Evolutionary conservation across 2,797 vertebrate species (phyloP).

Genomic region (Cuniculus paca): DNA sequence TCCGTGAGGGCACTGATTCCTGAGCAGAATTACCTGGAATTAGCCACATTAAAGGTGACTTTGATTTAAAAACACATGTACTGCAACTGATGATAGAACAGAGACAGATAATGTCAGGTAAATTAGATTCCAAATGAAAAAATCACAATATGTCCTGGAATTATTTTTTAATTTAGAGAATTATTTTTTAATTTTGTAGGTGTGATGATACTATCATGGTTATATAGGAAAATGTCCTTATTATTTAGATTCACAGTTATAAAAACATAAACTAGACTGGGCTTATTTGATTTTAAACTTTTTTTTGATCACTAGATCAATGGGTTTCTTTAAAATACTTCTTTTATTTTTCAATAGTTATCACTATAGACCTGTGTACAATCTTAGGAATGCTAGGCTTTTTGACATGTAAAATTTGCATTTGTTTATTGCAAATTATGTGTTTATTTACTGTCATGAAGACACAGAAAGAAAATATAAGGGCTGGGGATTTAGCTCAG

Average conservation of each 20-base stretch:
- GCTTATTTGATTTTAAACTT: conserved; percentile 18
- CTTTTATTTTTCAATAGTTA: conserved; percentile 15
- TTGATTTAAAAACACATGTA: not conserved
- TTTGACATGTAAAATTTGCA: not conserved
- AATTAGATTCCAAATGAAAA: conserved; percentile 37
- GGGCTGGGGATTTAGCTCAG: too few species aligned
- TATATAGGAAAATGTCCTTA: conserved; percentile 10
- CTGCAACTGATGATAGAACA: not conserved
- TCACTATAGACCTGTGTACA: not conserved
- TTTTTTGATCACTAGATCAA: conserved; percentile 16
- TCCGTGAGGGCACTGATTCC: not conserved
- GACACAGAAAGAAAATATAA: conserved; percentile 18
- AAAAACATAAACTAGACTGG: not conserved
- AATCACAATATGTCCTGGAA: not conserved
- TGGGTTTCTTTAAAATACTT: conserved; percentile 32
- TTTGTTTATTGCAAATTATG: conserved; percentile 45
- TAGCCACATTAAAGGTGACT: not conserved
- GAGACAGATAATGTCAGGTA: not conserved
- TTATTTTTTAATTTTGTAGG: conserved; percentile 26
- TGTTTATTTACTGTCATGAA: conserved; percentile 11
- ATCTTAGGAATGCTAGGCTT: not conserved
- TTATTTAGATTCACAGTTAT: not conserved
- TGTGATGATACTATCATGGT: not conserved
- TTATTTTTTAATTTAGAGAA: conserved; percentile 46
- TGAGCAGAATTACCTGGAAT: not conserved